Evolutionary conservation across 2,888 invertebrate genomes (phyloP).

Genomic region (Caenorhabditis afra): DNA sequence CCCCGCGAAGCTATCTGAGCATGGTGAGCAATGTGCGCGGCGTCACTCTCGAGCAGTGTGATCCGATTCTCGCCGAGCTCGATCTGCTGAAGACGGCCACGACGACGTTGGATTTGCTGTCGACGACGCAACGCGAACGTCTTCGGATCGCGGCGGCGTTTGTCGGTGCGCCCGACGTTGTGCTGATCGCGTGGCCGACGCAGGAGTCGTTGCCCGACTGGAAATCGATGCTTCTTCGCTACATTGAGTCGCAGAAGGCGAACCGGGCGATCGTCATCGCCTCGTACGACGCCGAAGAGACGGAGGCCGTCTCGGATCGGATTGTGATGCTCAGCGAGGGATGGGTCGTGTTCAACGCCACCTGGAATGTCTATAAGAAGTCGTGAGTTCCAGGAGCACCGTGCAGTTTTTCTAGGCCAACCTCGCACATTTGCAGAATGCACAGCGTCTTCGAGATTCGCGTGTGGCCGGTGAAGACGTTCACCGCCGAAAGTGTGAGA

Average conservation of each 20-base stretch:
- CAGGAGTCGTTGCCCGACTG: slow-evolving; percentile 25
- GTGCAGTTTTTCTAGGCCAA: not conserved
- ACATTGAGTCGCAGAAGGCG: slow-evolving; percentile 34
- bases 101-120: slow-evolving; percentile 24
- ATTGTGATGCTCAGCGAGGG: slow-evolving; percentile 46
- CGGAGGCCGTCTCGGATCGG: slow-evolving; percentile 36
- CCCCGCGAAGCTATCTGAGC: slow-evolving; percentile 14
- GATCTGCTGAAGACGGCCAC: slow-evolving; percentile 27
- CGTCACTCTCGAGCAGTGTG: not conserved
- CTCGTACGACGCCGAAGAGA: slow-evolving; percentile 37
- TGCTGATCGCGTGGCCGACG: slow-evolving; percentile 44
- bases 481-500: not conserved
- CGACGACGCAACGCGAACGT: slow-evolving; percentile 42
- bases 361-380: not conserved
- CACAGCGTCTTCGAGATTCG: slow-evolving; percentile 44
- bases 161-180: slow-evolving; percentile 39
- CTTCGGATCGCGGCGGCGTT: slow-evolving; percentile 46
- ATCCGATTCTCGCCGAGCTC: slow-evolving; percentile 18
- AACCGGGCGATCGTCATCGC: slow-evolving; percentile 30
- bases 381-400: no score
- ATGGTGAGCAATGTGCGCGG: slow-evolving; percentile 15
- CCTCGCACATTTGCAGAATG: slow-evolving; percentile 39
- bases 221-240: slow-evolving; percentile 33
- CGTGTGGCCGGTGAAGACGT: slow-evolving; percentile 33
- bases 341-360: slow-evolving; percentile 34